phyloP scores from a whole-genome alignment of 2,113 vertebrate genomes.

The Poeciliopsis turrubarensis region DNA sequence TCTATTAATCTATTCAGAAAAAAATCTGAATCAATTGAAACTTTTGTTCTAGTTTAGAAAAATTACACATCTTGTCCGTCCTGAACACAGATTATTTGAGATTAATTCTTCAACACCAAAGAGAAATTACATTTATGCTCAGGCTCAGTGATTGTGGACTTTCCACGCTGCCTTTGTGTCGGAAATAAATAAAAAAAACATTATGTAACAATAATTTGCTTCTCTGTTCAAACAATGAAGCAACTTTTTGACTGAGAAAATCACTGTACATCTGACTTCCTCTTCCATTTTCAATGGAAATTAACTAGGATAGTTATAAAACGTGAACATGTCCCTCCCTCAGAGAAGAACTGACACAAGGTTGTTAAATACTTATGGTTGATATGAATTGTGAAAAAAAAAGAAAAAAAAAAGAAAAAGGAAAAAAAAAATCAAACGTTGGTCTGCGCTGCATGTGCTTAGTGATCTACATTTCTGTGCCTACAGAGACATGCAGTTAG shows the following conservation, averaged over 20 bases:
- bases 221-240: background rate
- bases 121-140: no score
- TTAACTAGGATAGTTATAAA: constrained; percentile 2
- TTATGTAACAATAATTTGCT: background rate
- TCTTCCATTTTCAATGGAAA: constrained; percentile 1
- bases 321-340: background rate
- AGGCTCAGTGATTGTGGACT: background rate
- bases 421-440: background rate
- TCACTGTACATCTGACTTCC: background rate
- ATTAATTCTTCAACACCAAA: no score
- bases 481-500: background rate
- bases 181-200: background rate
- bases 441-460: background rate
- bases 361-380: background rate
- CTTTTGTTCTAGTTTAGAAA: no score
- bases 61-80: no score
- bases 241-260: background rate
- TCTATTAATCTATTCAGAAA: no score
- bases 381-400: background rate
- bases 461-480: background rate
- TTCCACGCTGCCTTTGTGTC: background rate
- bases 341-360: background rate
- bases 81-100: no score
- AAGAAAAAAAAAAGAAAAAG: no score
- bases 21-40: no score